These are phyloP conservation scores for Tragopan temminckii DNA, from an alignment of 2,797 vertebrate genomes.

Conservation along the genomic window DNA sequence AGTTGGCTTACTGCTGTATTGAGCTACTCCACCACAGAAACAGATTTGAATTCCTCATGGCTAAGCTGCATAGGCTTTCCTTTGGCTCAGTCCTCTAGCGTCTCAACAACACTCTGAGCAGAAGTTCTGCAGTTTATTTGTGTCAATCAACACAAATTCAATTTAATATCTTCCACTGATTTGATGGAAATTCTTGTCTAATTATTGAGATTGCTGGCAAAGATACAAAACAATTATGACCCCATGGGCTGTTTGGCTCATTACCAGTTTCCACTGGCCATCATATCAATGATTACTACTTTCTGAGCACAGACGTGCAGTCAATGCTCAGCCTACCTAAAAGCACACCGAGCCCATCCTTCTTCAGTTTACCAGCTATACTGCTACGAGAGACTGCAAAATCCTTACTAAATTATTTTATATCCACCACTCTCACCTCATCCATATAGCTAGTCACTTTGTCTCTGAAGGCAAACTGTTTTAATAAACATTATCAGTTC, in stretches of 20 bases:
- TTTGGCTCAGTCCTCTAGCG: neutral
- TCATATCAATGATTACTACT: neutral
- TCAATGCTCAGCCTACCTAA: neutral
- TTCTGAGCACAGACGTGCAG: neutral
- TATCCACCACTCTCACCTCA: neutral
- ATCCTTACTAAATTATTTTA: neutral
- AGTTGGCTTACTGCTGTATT: neutral
- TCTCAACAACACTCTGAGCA: neutral
- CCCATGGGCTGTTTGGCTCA: neutral
- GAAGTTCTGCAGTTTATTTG: neutral
- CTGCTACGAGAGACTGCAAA: neutral
- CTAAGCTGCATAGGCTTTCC: neutral
- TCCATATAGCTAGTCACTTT: neutral
- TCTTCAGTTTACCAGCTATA: neutral
- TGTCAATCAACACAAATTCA: neutral
- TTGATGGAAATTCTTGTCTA: neutral
- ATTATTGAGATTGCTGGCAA: neutral
- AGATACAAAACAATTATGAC: neutral
- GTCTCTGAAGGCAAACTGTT: neutral
- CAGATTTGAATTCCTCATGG: neutral
- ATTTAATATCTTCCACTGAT: neutral
- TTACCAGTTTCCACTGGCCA: neutral
- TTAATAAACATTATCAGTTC: neutral
- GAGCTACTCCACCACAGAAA: neutral
- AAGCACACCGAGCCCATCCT: neutral